Base-by-base conservation (phyloP, 2,888 invertebrate genomes). In the Nemapogon koenigi region DNA sequence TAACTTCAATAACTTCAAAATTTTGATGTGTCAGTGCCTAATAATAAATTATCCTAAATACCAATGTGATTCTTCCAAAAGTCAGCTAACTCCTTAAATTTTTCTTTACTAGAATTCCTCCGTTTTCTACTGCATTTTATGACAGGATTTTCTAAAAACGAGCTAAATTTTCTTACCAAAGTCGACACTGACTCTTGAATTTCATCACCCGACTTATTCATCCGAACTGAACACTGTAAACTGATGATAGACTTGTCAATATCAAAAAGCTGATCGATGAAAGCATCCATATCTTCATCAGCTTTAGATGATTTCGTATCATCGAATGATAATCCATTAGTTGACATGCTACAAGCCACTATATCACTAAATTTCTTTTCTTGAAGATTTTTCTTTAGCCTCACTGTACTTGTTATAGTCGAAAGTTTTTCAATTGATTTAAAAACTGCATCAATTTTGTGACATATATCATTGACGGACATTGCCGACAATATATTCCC, bases 261-360 rank as follows among this genome's bases (percentile, higher is more conserved):
- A 6, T 67, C 60, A 40, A 76, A 70, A 0, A 71, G 68, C 42
- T 73, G 71, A 41, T 75, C 73, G 2, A 76, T 72, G n/a, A 54
- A 71, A 14, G 50, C 55, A 13, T 67, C 68, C 1, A 75, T 53
- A 16, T 64, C 61, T 42, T 62, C 64, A 11, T 51, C 49, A 17
- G 62, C 56, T n/a, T n/a, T n/a, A 27, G 45, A 51, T 14, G 6
- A 47, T 7, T 39, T 36, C 0, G 71, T 73, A 31, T 75, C 72
- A 42, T 75, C 73, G 26, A 73, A 75, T 0, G 72, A 73, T 0
- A 72, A 46, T 22, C 58, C 66, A 2, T 49, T 53, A 0, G 53
- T 52, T 0, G 72, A 70, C 16, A 75, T 63, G 42, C 73, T 75
- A 46, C 76, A 75, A 27, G 61, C 55, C 0, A 76, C 59, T 0